phyloP scores from a whole-genome alignment of 92 coral and sea anemone species.

The Phymanthus crucifer region DNA sequence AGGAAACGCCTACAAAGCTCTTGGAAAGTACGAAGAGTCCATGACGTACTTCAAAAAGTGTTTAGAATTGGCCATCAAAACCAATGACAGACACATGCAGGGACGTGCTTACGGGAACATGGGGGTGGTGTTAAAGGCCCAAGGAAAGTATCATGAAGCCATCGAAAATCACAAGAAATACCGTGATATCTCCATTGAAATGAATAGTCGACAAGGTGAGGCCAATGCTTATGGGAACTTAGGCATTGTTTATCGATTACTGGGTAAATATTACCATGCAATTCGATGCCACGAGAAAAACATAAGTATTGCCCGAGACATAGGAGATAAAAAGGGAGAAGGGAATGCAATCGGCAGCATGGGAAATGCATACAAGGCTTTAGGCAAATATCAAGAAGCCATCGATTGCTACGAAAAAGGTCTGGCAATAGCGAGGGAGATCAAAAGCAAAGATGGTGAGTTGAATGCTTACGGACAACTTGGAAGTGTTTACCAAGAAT shows the following conservation, averaged over 20 bases:
- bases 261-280: not conserved
- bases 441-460: no score
- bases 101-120: not conserved
- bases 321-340: not conserved
- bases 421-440: no score
- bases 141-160: constrained; percentile 14
- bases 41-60: no score
- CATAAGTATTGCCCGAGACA: not conserved
- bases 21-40: no score
- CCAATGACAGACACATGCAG: not conserved
- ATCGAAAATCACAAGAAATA: constrained; percentile 6
- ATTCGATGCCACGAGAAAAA: not conserved
- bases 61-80: not conserved
- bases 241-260: not conserved
- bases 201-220: not conserved
- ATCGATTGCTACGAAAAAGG: no score
- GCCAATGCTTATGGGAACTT: not conserved
- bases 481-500: no score
- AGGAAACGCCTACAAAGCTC: no score
- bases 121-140: not conserved
- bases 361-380: not conserved
- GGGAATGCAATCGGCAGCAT: not conserved
- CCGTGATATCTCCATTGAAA: not conserved
- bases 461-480: no score
- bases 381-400: no score